A percentile compares a stretch with the other conserved stretches of the same genome.
These are phyloP conservation scores for Alentia gelatinosa DNA, from an alignment of 2,888 invertebrate genomes.

Conservation along the genomic window DNA sequence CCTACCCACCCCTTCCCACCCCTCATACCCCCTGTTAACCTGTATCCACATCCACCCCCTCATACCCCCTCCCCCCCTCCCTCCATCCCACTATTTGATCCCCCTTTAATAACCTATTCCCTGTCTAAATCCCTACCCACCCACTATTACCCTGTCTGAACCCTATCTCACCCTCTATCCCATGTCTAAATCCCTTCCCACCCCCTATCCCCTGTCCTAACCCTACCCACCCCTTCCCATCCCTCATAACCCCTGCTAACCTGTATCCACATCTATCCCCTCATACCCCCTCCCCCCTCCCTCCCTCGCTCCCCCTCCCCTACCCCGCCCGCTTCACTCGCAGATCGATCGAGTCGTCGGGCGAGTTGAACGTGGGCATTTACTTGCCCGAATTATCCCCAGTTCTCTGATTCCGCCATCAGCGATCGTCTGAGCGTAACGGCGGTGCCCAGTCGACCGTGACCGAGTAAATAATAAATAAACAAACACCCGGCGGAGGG, in stretches of 20 bases:
- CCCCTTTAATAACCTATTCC: no score
- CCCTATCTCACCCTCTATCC: background rate
- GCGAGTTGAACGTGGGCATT: background rate
- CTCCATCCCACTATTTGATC: no score
- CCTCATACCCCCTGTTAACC: no score
- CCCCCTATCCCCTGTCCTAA: background rate
- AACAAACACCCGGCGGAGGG: background rate
- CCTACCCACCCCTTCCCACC: no score
- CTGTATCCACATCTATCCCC: background rate
- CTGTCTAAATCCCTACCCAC: background rate
- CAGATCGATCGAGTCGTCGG: background rate
- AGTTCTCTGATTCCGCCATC: conserved; percentile 9
- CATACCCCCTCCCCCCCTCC: no score
- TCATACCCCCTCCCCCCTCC: background rate
- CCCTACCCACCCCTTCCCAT: background rate
- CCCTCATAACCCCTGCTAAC: background rate
- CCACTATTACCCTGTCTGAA: background rate
- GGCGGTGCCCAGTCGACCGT: background rate
- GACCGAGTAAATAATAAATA: background rate
- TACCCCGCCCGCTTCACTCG: background rate
- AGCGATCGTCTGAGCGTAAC: background rate
- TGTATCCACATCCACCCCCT: no score
- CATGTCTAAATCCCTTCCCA: background rate
- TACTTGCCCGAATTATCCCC: conserved; percentile 10
- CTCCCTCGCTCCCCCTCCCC: background rate